Evolutionary conservation across 2,888 invertebrate genomes (phyloP).

Genomic region (Brenthis daphne): DNA sequence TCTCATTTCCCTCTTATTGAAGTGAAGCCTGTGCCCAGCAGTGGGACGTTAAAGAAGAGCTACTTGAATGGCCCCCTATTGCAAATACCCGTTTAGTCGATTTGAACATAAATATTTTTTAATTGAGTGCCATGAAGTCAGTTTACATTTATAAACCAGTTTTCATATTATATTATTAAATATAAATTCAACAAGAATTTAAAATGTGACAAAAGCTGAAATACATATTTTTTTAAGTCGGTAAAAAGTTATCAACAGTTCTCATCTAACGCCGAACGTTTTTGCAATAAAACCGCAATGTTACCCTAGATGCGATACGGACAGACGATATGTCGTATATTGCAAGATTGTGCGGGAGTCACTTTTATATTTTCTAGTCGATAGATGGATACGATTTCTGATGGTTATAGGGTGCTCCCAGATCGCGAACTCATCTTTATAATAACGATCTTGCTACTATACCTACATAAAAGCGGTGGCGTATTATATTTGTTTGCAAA

Average conservation of each 20-base stretch:
- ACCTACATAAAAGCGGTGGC: too few species aligned
- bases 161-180: too few species aligned
- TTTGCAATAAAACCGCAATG: conserved; percentile 10
- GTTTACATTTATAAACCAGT: too few species aligned
- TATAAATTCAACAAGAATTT: not conserved
- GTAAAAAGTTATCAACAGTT: not conserved
- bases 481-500: too few species aligned
- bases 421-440: not conserved
- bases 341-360: conserved; percentile 6
- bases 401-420: not conserved
- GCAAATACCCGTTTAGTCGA: too few species aligned
- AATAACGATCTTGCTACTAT: too few species aligned
- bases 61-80: too few species aligned
- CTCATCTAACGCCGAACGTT: not conserved
- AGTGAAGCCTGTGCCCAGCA: too few species aligned
- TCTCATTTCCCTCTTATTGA: too few species aligned
- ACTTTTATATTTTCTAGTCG: conserved; percentile 5
- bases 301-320: not conserved
- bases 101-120: too few species aligned
- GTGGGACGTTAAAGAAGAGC: too few species aligned
- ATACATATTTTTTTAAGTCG: not conserved
- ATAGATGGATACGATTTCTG: conserved; percentile 2
- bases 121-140: too few species aligned
- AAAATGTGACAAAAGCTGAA: not conserved
- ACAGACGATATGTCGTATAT: conserved; percentile 10